Percentiles rank a stretch among this genome's conserved stretches.
Conservation (phyloP, 2,113 vertebrate genomes). For the Tinamus guttatus region DNA sequence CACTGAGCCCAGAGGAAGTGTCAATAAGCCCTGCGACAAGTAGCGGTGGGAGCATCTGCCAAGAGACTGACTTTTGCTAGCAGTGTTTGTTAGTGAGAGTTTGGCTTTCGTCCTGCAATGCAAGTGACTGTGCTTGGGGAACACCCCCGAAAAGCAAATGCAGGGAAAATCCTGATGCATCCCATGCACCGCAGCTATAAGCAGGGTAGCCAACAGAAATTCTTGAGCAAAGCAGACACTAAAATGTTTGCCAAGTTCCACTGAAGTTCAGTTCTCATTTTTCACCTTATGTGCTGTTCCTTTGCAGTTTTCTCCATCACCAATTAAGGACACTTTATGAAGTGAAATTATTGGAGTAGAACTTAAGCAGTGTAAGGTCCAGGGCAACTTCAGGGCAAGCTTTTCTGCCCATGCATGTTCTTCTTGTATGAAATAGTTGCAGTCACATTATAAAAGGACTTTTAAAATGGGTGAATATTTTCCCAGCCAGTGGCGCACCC, state of each 20-base stretch:
- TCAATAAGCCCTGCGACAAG: neutral
- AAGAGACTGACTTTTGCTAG: neutral
- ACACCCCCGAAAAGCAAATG: neutral
- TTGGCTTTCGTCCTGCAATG: neutral
- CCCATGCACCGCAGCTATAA: neutral
- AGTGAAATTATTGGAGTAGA: neutral
- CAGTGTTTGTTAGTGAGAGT: neutral
- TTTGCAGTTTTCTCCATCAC: neutral
- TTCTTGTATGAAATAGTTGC: neutral
- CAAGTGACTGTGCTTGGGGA: neutral
- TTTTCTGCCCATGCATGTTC: neutral
- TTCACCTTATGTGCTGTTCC: neutral
- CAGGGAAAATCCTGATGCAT: neutral
- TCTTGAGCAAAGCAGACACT: neutral
- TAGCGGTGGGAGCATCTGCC: neutral
- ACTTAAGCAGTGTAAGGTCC: neutral
- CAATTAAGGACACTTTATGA: slow-evolving; percentile 4
- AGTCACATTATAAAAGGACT: neutral
- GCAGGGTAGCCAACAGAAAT: slow-evolving; percentile 30
- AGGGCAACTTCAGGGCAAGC: neutral
- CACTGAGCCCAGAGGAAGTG: neutral
- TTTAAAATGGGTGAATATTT: neutral
- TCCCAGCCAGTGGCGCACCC: neutral
- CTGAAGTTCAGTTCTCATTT: neutral
- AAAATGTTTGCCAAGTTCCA: slow-evolving; percentile 30